phyloP scores from a whole-genome alignment of 2,888 invertebrate genomes.

The Thalpophila matura region DNA sequence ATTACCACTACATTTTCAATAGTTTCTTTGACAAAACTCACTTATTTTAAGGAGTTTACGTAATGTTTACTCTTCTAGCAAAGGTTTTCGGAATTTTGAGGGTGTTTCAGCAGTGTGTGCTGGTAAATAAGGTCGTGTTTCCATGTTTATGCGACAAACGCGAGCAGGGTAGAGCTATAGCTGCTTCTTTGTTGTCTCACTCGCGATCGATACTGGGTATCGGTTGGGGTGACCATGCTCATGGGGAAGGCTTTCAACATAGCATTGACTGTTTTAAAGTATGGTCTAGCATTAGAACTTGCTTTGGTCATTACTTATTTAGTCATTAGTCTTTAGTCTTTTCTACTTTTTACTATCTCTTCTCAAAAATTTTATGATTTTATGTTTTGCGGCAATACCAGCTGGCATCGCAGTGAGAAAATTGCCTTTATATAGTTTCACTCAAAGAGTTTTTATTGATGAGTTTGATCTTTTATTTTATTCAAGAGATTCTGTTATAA shows the following conservation, averaged over 20 bases:
- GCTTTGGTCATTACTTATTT: background rate
- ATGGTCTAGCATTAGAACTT: too few species aligned
- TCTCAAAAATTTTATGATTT: background rate
- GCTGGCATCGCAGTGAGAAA: background rate
- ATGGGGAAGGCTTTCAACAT: conserved; percentile 23
- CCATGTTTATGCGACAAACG: conserved; percentile 87
- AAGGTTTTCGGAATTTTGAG: conserved; percentile 56
- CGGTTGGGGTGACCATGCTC: conserved; percentile 81
- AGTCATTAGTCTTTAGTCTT: background rate
- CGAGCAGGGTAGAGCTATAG: conserved; percentile 78
- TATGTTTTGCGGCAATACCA: background rate
- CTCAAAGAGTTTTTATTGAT: too few species aligned
- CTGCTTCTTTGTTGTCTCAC: conserved; percentile 77
- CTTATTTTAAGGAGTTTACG: conserved; percentile 1
- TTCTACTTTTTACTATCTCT: background rate
- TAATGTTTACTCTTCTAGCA: conserved; percentile 39
- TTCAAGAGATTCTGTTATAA: too few species aligned
- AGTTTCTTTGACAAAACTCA: conserved; percentile 1
- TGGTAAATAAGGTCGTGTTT: conserved; percentile 82
- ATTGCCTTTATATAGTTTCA: too few species aligned
- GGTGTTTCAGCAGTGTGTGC: conserved; percentile 64
- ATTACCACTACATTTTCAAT: conserved; percentile 55
- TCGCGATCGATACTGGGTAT: conserved; percentile 82
- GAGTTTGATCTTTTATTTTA: too few species aligned
- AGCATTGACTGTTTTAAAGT: background rate